These are phyloP conservation scores for Poecilia wingei DNA, from an alignment of 2,797 vertebrate genomes.

Conservation along the genomic window DNA sequence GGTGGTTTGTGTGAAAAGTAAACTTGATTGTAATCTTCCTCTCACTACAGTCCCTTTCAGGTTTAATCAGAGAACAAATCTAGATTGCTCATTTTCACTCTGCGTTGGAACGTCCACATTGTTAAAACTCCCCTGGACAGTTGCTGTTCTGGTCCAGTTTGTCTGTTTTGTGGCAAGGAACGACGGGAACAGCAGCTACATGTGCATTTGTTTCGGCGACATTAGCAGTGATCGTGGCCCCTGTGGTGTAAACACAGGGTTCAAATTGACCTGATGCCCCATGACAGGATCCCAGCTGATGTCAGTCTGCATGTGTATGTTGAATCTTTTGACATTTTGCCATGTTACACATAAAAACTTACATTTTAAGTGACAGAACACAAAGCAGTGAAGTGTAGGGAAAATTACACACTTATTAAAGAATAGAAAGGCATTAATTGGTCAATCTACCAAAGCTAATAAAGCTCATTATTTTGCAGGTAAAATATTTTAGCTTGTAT, in stretches of 20 bases:
- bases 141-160: not conserved
- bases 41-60: not conserved
- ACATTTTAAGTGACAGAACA: too few relatives aligned
- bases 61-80: not conserved
- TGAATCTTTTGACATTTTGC: not conserved
- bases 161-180: not conserved
- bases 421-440: too few relatives aligned
- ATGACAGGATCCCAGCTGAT: not conserved
- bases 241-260: slow-evolving; percentile 15
- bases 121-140: not conserved
- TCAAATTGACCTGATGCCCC: not conserved
- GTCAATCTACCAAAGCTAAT: too few relatives aligned
- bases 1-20: not conserved
- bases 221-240: not conserved
- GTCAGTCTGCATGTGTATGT: not conserved
- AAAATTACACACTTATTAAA: too few relatives aligned
- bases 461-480: too few relatives aligned
- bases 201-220: slow-evolving; percentile 15
- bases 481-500: too few relatives aligned
- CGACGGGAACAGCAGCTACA: not conserved
- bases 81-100: not conserved
- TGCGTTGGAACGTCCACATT: not conserved
- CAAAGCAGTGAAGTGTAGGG: too few relatives aligned
- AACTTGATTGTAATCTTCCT: not conserved
- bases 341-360: too few relatives aligned